A percentile compares a stretch with the other conserved stretches of the same genome.
phyloP scores from a whole-genome alignment of 2,113 vertebrate species.

The Elephas maximus region DNA sequence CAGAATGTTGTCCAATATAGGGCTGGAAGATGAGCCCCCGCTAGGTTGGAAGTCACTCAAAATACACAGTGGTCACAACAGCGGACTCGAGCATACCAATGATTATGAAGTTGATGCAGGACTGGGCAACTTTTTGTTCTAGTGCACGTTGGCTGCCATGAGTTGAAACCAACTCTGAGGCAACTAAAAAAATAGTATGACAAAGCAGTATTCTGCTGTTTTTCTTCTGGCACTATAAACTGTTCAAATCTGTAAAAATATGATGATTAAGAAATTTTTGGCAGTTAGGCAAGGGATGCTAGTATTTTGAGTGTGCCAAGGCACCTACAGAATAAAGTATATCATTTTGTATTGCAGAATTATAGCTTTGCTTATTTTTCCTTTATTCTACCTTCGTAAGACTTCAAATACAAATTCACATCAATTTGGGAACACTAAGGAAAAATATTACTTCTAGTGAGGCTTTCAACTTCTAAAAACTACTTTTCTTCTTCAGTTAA shows the following conservation, averaged over 20 bases:
- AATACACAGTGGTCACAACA: background rate
- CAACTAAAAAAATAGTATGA: background rate
- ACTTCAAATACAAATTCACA: background rate
- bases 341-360: background rate
- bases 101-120: background rate
- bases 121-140: background rate
- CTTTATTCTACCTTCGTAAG: background rate
- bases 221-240: background rate
- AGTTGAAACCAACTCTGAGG: background rate
- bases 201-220: background rate
- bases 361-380: background rate
- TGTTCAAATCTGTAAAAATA: background rate
- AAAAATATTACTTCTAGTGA: background rate
- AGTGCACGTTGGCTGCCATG: background rate
- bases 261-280: background rate
- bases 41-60: background rate
- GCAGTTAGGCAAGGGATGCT: background rate
- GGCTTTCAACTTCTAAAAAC: slow-evolving; percentile 18
- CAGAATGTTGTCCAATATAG: no score
- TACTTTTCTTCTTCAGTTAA: background rate
- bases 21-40: no score
- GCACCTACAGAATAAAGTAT: background rate
- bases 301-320: background rate
- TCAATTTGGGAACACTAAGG: background rate
- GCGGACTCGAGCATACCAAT: background rate